phyloP scores from a whole-genome alignment of 2,888 invertebrate species.

The Deilephila porcellus region DNA sequence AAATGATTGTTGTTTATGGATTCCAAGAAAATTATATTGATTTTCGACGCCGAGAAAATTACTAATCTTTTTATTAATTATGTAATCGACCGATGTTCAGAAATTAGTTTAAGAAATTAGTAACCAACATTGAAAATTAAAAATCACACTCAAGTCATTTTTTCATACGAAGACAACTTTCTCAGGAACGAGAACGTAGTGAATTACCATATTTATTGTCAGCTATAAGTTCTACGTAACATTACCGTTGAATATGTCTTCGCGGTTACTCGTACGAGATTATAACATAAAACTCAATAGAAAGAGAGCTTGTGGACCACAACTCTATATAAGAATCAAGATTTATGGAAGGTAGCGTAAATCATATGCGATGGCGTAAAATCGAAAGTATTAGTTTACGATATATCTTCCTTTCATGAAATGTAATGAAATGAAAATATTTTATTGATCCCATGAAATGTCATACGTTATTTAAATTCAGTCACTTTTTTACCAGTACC shows the following conservation, averaged over 20 bases:
- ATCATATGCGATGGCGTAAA: not conserved
- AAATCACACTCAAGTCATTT: constrained; percentile 45
- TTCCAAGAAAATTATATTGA: too few relatives aligned
- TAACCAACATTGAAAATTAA: not conserved
- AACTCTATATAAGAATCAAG: not conserved
- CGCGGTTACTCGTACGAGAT: constrained; percentile 10
- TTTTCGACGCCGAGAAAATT: too few relatives aligned
- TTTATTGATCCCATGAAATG: too few relatives aligned
- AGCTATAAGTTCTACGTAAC: constrained; percentile 41
- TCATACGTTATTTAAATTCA: too few relatives aligned
- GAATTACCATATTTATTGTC: constrained; percentile 60
- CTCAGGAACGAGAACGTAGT: constrained; percentile 49
- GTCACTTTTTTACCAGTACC: too few relatives aligned
- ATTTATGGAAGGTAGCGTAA: not conserved
- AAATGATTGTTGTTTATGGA: too few relatives aligned
- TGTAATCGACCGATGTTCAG: too few relatives aligned
- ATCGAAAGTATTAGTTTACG: not conserved
- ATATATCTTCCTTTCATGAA: not conserved
- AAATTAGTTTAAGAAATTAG: too few relatives aligned
- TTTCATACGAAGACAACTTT: constrained; percentile 49
- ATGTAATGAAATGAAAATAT: too few relatives aligned
- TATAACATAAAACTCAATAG: constrained; percentile 11
- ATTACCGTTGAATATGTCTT: constrained; percentile 28
- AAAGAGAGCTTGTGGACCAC: not conserved
- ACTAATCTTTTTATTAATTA: too few relatives aligned